Evolutionary conservation across 2,113 vertebrate species (phyloP), one percentile per base, ranked within the genome.

Genomic region (Chlorodrepanis virens): DNA sequence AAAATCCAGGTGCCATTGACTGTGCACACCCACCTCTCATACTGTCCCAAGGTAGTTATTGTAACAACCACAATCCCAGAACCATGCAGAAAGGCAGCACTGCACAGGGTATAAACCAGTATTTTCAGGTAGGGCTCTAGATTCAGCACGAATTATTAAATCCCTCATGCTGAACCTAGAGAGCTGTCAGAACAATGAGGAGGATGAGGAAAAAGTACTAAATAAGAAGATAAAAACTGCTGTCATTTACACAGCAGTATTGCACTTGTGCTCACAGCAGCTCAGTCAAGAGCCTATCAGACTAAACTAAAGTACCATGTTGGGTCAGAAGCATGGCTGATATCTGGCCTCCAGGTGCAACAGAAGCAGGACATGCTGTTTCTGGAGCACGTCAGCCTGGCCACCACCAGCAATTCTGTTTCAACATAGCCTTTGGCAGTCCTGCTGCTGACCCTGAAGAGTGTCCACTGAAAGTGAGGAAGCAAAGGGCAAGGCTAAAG

Each of bases 341-440:
- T 16, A 25, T 14, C 74, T 40, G 10, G 11, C 13, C 59, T 65
- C 37, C 63, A 63, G 27, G 4, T 57, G 16, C 52, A 61, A 35
- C 39, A 76, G 72, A 63, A 92, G 47, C 24, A 64, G 40, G 13
- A 90, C 57, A 47, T 25, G 64, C 22, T 71, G 40, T 18, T 87
- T 25, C 59, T 24, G 31, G 47, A 81, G 20, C 59, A 61, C 0
- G 0, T 5, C 10, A 40, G 57, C 44, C 53, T 16, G 40, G 59
- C 27, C 45, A 57, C 44, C 37, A 39, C 6, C 53, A 54, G 47
- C 65, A 82, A 39, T 20, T 61, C 37, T 54, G 12, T 27, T 81
- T 67, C n/a, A 68, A 42, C 11, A 33, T 2, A 10, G 52, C 16
- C 69, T 47, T 23, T 39, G 19, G 37, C 24, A 15, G 5, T 28